These are phyloP conservation scores for Aspidiotus rigidus DNA, from an alignment of 2,888 invertebrate species.

Conservation along the genomic window DNA sequence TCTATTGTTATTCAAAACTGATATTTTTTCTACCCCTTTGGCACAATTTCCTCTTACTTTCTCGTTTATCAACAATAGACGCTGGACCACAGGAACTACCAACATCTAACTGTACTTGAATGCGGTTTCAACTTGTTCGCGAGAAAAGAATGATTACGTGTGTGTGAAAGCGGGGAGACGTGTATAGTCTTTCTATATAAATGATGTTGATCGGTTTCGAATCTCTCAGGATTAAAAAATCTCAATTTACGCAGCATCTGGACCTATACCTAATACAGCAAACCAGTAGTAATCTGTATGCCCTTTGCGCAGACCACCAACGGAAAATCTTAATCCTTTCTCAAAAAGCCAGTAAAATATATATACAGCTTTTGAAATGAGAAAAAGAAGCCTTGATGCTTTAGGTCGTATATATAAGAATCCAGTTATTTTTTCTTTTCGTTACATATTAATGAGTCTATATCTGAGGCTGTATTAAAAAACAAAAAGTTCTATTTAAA, in stretches of 20 bases:
- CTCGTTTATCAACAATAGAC: not conserved
- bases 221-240: constrained; percentile 27
- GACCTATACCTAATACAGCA: not conserved
- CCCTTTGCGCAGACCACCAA: constrained; percentile 27
- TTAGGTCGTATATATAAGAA: no score
- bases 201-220: constrained; percentile 24
- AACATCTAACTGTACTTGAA: not conserved
- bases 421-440: no score
- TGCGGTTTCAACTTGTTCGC: constrained; percentile 31
- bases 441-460: no score
- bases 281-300: constrained; percentile 7
- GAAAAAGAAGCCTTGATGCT: no score
- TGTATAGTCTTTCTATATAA: constrained; percentile 20
- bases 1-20: not conserved
- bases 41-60: not conserved
- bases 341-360: not conserved
- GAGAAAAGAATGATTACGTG: constrained; percentile 15
- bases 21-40: not conserved
- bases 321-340: constrained; percentile 29
- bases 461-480: no score
- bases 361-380: no score
- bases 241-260: constrained; percentile 22
- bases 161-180: not conserved
- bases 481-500: no score
- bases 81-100: not conserved